Percentiles rank a stretch among this genome's conserved stretches.
Conservation (phyloP, 2,797 vertebrate species). For the Manis crassicaudata region DNA sequence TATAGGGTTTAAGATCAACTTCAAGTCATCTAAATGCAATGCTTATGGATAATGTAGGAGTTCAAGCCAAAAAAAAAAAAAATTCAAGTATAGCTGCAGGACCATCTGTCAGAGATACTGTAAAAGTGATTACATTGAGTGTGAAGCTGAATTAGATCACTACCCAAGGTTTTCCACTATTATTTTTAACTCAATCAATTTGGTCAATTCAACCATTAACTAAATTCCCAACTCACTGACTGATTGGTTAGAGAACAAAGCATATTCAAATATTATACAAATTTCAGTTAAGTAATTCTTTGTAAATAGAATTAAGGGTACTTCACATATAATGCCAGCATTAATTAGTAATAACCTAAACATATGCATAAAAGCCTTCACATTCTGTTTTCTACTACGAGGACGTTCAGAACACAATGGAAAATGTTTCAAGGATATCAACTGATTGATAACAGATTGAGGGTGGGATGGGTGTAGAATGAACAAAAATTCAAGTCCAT, state of each 20-base stretch:
- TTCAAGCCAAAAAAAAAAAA: constrained; percentile 43
- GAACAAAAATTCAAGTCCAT: constrained; percentile 15
- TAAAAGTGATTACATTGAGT: neutral
- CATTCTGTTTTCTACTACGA: constrained; percentile 43
- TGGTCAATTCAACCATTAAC: constrained; percentile 10
- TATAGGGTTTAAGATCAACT: neutral
- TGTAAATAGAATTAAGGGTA: constrained; percentile 39
- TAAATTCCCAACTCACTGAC: constrained; percentile 11
- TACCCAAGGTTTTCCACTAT: neutral
- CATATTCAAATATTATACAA: constrained; percentile 30
- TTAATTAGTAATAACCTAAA: constrained; percentile 32
- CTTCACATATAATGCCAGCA: neutral
- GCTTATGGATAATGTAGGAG: constrained; percentile 34
- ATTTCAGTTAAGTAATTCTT: constrained; percentile 40
- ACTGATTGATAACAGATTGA: neutral
- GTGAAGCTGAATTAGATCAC: constrained; percentile 35
- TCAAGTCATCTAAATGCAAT: constrained; percentile 56
- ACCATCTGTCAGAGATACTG: neutral
- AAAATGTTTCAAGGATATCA: constrained; percentile 9
- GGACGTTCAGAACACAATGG: neutral
- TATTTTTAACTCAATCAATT: constrained; percentile 47
- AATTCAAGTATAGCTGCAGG: neutral
- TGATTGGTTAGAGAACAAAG: neutral
- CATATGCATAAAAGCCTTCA: neutral
- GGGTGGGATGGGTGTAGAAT: neutral